Evolutionary conservation across 2,797 vertebrate species (phyloP).

Genomic region (Lerista edwardsae): DNA sequence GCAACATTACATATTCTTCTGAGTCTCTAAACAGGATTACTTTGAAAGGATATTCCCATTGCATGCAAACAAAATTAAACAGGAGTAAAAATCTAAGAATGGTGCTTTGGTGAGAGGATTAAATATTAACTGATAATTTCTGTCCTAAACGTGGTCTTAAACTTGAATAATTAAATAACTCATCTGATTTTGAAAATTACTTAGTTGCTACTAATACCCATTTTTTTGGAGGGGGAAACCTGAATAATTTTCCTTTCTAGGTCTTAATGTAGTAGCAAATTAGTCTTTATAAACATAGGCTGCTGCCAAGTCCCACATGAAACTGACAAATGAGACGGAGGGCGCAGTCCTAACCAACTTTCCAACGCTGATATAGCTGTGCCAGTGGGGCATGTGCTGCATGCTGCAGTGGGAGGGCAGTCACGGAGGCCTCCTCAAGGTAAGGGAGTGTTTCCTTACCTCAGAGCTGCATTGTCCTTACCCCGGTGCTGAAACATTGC

Average conservation of each 20-base stretch:
- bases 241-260: background rate
- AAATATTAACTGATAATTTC: background rate
- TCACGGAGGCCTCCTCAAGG: no score
- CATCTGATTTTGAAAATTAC: background rate
- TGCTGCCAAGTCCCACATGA: background rate
- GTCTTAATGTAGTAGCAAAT: background rate
- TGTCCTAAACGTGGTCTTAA: slow-evolving; percentile 11
- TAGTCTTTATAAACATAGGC: background rate
- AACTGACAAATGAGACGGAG: background rate
- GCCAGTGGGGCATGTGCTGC: no score
- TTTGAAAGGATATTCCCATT: slow-evolving; percentile 28
- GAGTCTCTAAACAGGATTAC: slow-evolving; percentile 40
- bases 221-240: background rate
- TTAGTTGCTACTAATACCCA: background rate
- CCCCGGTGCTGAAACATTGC: no score
- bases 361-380: no score
- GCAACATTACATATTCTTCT: slow-evolving; percentile 29
- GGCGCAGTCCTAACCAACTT: no score
- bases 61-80: slow-evolving; percentile 34
- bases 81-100: background rate
- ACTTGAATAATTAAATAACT: background rate
- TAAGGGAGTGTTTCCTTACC: no score
- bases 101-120: background rate
- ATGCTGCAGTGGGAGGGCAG: no score
- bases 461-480: no score